Conservation (phyloP, 2,797 vertebrate genomes). For the Nothura maculosa region DNA sequence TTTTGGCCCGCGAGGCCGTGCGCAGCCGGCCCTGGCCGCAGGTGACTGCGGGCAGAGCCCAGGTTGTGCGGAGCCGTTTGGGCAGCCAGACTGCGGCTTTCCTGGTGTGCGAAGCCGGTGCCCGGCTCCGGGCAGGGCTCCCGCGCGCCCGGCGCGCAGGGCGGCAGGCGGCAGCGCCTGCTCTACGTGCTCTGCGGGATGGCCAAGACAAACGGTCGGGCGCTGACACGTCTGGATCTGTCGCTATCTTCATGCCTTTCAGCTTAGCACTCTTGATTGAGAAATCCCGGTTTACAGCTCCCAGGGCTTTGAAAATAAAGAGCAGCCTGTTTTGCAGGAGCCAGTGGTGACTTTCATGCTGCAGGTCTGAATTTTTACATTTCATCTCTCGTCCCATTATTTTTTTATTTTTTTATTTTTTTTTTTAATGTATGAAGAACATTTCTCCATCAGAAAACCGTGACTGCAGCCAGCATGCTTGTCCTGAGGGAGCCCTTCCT, state of each 20-base stretch:
- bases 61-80: not conserved
- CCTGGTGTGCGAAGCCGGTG: not conserved
- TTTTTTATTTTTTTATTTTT: not conserved
- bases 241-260: conserved; percentile 56
- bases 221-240: conserved; percentile 78
- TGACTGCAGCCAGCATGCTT: not conserved
- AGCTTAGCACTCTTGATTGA: conserved; percentile 60
- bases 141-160: not conserved
- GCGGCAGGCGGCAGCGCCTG: not conserved
- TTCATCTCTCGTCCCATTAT: not conserved
- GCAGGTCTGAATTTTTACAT: not conserved
- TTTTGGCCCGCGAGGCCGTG: not conserved
- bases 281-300: conserved; percentile 65
- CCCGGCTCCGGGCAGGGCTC: not conserved
- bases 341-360: not conserved
- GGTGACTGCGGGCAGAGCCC: not conserved
- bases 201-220: conserved; percentile 63
- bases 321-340: conserved; percentile 34
- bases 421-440: not conserved
- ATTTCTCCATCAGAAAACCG: not conserved
- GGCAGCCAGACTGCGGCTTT: not conserved
- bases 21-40: not conserved
- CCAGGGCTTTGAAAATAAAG: conserved; percentile 58
- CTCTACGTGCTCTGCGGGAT: not conserved
- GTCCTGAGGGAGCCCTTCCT: conserved; percentile 44